Evolutionary conservation across 1,140 invertebrate genomes (phyloP), one percentile per base, ranked within the genome.

Genomic region (Zaprionus nigranus): DNA sequence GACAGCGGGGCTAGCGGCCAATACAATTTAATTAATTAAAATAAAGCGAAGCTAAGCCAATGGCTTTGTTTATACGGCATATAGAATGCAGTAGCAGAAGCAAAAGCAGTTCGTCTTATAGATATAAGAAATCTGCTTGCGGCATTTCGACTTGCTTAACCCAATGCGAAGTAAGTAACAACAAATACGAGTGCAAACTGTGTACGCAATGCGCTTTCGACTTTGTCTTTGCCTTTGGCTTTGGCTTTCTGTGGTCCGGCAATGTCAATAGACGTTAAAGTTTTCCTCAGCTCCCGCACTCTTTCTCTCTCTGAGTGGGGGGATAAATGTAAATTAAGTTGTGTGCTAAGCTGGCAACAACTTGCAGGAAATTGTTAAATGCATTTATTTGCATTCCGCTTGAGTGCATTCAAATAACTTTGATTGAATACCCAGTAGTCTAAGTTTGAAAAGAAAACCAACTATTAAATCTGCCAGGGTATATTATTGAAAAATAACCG

Each of bases 281-380:
- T 61, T 78, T 61, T 54, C 13, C 38, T 46, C 74, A 56, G 46
- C 57, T 74, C 59, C 58, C 38, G n/a, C 40, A 9, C 6, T 46
- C 7, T 17, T 3, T 15, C 3, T 38, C 3, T 38, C 3, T 38
- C 3, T 15, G 13, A 15, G 13, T 15, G 36, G 64, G 51, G 40
- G 60, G 34, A 77, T 73, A 74, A 74, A 78, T 79, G 69, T 68
- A 73, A 73, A 74, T 79, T 73, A 61, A 78, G 64, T 74, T 77
- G 67, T 71, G 60, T 53, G 73, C 67, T 59, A 38, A 75, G 73
- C 64, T 68, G 49, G 49, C 38, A 30, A 53, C 64, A 57, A 57
- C 63, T 57, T 49, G 53, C 38, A 43, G 26, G 20, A 73, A 62
- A 51, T 68, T 69, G 78, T 51, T 79, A 77, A 73, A 67, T 65